These are phyloP conservation scores for Rhadinocentrus ornatus DNA, from an alignment of 2,797 vertebrate genomes.

Conservation along the genomic window DNA sequence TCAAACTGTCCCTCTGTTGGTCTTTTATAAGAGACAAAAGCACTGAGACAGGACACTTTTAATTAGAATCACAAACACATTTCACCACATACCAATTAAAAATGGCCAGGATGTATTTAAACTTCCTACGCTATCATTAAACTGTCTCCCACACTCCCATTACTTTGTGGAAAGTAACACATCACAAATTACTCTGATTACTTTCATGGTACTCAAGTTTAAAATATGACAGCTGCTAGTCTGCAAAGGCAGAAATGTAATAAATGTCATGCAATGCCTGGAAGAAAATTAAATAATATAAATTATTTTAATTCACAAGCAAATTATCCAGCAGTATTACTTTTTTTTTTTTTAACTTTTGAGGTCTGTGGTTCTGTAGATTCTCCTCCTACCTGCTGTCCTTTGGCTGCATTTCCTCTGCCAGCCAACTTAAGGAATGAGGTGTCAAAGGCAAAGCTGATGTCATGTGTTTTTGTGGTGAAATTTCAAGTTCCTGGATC, in stretches of 20 bases:
- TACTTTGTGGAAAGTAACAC: slow-evolving; percentile 6
- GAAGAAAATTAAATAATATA: neutral
- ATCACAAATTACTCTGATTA: slow-evolving; percentile 1
- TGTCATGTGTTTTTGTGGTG: slow-evolving; percentile 43
- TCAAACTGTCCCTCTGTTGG: neutral
- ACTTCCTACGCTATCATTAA: slow-evolving; percentile 49
- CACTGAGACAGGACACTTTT: slow-evolving; percentile 43
- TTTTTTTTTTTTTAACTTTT: neutral
- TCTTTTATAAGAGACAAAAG: slow-evolving; percentile 53
- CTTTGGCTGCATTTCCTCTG: slow-evolving; percentile 8
- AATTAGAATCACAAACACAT: slow-evolving; percentile 43
- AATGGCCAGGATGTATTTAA: slow-evolving; percentile 33
- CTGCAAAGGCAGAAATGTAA: neutral
- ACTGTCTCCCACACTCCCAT: slow-evolving; percentile 41
- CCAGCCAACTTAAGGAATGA: slow-evolving; percentile 14
- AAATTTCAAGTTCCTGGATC: slow-evolving; percentile 14
- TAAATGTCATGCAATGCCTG: neutral
- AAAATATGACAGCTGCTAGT: neutral
- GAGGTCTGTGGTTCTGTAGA: neutral
- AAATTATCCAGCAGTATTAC: neutral
- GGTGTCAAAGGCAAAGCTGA: slow-evolving; percentile 26
- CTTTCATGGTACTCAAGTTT: neutral
- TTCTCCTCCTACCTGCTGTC: slow-evolving; percentile 31
- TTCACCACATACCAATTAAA: slow-evolving; percentile 51
- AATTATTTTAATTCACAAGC: neutral